Evolutionary conservation across 2,797 vertebrate species (phyloP), one percentile per base, ranked within the genome.

Genomic region (Picus viridis): DNA sequence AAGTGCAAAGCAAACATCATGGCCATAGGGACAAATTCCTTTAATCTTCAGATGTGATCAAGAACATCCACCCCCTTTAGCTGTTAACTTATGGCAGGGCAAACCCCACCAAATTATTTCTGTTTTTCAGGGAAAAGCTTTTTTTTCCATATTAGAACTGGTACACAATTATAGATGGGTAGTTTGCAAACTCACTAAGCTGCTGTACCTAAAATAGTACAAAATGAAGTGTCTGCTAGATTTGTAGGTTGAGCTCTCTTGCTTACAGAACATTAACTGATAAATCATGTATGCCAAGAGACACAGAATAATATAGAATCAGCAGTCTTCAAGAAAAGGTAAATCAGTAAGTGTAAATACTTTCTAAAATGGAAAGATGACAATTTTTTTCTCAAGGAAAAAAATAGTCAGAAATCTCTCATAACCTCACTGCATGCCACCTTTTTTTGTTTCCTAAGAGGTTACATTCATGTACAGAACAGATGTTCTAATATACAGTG

Each of bases 41-140:
- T 32, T n/a, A 51, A 18, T 15, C 24, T 78, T 54, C 58, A 65
- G 19, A 24, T 81, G 12, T 27, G 24, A 91, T 16, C 39, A 57
- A 54, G 34, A 85, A 19, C 17, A 8, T 20, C 13, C 64, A 20
- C 68, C 45, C 9, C 26, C 41, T 64, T 53, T 34, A 30, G 20
- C 49, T 83, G 9, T 15, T 22, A n/a, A 15, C 0, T 0, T 64
- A 7, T 9, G n/a, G 12, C 2, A 54, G 18, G 16, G 12, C 15
- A 72, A 57, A 12, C 2, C 7, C 16, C 29, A 58, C 2, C 9
- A 77, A 67, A 36, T 3, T 54, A 24, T 32, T 10, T 8, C 29
- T 12, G 4, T 36, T 82, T 16, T 7, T 57, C 12, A 32, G 12
- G 10, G 22, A 11, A n/a, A 7, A 22, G 20, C 1, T 9, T 56